These are phyloP conservation scores for Eilema depressum DNA, from an alignment of 2,888 invertebrate species.

Conservation along the genomic window DNA sequence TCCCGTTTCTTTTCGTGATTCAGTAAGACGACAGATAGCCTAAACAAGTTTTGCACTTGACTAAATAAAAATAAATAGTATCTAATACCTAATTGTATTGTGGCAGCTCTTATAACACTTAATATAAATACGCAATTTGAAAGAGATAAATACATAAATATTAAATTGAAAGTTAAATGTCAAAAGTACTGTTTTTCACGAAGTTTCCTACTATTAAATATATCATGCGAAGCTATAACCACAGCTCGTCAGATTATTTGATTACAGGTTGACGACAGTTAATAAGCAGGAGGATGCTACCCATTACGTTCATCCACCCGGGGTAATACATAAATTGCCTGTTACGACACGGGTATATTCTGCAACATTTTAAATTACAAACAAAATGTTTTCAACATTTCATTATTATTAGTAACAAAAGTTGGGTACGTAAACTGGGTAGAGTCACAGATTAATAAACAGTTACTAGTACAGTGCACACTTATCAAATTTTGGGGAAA, in stretches of 20 bases:
- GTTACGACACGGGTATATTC: neutral
- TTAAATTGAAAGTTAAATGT: neutral
- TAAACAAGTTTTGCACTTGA: no score
- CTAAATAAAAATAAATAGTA: no score
- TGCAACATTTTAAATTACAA: neutral
- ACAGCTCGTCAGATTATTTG: neutral
- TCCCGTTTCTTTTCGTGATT: no score
- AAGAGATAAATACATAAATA: neutral
- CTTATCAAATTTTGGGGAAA: neutral
- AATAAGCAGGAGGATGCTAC: slow-evolving; percentile 1
- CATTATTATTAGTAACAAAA: neutral
- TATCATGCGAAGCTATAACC: neutral
- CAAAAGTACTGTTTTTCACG: neutral
- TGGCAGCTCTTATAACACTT: no score
- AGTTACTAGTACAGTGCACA: no score
- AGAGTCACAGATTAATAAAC: no score
- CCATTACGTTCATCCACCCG: neutral
- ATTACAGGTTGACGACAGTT: neutral
- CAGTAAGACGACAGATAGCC: no score
- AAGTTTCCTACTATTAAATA: neutral
- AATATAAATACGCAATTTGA: neutral
- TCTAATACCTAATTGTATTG: no score
- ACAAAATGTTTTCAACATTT: neutral
- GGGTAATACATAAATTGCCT: slow-evolving; percentile 4
- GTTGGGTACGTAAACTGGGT: neutral